Conservation (phyloP, 2,113 vertebrate genomes). For the Gavialis gangeticus region DNA sequence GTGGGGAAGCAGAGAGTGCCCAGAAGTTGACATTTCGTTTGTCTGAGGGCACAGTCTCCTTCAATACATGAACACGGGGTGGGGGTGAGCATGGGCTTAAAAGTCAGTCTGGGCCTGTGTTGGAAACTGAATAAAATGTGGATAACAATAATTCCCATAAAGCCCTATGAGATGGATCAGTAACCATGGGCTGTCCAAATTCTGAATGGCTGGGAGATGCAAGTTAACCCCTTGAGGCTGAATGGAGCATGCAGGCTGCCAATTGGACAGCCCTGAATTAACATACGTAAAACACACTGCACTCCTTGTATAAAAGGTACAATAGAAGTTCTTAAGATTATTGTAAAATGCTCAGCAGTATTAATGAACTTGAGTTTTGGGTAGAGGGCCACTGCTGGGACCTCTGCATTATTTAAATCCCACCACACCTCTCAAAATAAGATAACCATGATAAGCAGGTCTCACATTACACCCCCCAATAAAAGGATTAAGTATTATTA, state of each 20-base stretch:
- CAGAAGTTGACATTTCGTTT: neutral
- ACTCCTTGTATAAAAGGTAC: constrained; percentile 62
- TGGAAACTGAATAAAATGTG: constrained; percentile 42
- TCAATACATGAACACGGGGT: neutral
- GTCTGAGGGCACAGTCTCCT: neutral
- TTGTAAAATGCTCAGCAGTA: constrained; percentile 47
- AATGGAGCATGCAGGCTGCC: too few species aligned
- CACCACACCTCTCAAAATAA: neutral
- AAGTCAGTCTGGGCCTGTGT: constrained; percentile 40
- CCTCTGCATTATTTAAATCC: constrained; percentile 45
- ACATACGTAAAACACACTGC: constrained; percentile 63
- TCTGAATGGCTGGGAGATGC: too few species aligned
- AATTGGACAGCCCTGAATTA: constrained; percentile 14
- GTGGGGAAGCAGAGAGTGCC: neutral
- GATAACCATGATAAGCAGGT: neutral
- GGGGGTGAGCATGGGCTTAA: neutral
- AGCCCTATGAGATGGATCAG: constrained; percentile 61
- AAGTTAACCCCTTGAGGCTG: too few species aligned
- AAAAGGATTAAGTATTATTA: neutral
- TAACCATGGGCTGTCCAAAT: neutral
- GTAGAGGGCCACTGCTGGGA: constrained; percentile 34
- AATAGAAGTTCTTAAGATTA: constrained; percentile 15
- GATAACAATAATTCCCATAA: constrained; percentile 52
- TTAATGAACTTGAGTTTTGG: constrained; percentile 62
- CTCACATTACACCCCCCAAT: neutral